Conservation (phyloP, 2,797 vertebrate species). For the Pterois miles region DNA sequence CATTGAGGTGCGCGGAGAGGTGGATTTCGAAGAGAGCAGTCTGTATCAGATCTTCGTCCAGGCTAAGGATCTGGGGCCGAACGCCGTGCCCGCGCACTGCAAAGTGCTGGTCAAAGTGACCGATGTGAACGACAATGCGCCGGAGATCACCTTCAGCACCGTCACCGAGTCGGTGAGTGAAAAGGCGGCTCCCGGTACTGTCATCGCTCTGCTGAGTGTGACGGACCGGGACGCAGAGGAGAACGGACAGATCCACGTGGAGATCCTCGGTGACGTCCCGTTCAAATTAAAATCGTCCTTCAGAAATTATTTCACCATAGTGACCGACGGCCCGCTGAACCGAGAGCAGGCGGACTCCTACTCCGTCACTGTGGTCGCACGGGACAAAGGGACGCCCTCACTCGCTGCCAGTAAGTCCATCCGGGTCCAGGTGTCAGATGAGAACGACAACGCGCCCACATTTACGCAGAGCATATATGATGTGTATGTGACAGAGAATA, state of each 20-base stretch:
- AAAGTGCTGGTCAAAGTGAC: conserved; percentile 93
- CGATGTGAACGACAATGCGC: conserved; percentile 95
- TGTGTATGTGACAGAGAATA: conserved; percentile 97
- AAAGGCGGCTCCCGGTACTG: conserved; percentile 91
- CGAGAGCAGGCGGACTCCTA: conserved; percentile 92
- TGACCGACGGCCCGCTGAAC: conserved; percentile 92
- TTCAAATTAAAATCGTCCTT: conserved; percentile 96
- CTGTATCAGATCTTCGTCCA: conserved; percentile 97
- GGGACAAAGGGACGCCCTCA: conserved; percentile 89
- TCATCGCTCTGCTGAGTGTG: conserved; percentile 95
- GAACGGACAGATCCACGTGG: conserved; percentile 94
- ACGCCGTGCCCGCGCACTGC: conserved; percentile 96
- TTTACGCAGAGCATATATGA: conserved; percentile 94
- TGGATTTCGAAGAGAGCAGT: conserved; percentile 95
- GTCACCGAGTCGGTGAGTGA: conserved; percentile 96
- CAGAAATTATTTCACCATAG: conserved; percentile 94
- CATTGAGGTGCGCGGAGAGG: conserved; percentile 92
- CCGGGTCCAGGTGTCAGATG: conserved; percentile 93
- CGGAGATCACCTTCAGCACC: conserved; percentile 97
- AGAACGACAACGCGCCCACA: conserved; percentile 95
- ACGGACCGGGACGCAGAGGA: conserved; percentile 94
- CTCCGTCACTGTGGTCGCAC: conserved; percentile 92
- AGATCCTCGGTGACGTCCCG: conserved; percentile 93
- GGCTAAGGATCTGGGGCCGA: conserved; percentile 96
- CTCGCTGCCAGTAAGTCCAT: conserved; percentile 94